Evolutionary conservation across 2,113 vertebrate genomes (phyloP).

Genomic region (Herpailurus yagouaroundi): DNA sequence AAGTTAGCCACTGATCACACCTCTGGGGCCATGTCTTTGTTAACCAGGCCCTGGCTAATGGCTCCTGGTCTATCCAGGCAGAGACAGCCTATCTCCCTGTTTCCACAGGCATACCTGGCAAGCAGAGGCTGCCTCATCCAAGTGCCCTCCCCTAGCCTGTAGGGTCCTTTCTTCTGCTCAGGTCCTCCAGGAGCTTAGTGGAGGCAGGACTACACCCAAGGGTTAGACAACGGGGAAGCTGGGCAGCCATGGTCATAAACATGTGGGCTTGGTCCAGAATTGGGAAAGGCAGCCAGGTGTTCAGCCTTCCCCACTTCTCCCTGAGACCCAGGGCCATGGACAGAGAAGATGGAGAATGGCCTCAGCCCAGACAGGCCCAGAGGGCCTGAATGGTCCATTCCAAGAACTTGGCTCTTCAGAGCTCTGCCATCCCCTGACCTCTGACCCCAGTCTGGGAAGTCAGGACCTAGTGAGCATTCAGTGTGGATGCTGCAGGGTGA

Average conservation of each 20-base stretch:
- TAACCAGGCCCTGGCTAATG: not conserved
- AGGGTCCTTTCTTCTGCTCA: constrained; percentile 9
- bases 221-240: not conserved
- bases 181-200: not conserved
- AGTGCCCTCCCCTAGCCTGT: not conserved
- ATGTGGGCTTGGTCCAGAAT: not conserved
- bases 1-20: not conserved
- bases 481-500: not conserved
- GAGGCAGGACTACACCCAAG: not conserved
- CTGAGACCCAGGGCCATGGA: not conserved
- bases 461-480: not conserved
- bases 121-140: not conserved
- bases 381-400: not conserved
- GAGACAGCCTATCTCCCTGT: not conserved
- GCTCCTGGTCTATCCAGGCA: not conserved
- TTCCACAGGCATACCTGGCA: not conserved
- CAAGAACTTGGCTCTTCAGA: not conserved
- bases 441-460: not conserved
- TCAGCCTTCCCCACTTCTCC: not conserved
- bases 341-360: not conserved
- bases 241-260: not conserved
- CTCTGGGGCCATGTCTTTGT: constrained; percentile 32
- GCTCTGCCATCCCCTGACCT: not conserved
- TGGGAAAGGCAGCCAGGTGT: not conserved
- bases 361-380: not conserved